Base-by-base conservation (phyloP, 1,140 invertebrate genomes). In the Arctopsyche grandis region DNA sequence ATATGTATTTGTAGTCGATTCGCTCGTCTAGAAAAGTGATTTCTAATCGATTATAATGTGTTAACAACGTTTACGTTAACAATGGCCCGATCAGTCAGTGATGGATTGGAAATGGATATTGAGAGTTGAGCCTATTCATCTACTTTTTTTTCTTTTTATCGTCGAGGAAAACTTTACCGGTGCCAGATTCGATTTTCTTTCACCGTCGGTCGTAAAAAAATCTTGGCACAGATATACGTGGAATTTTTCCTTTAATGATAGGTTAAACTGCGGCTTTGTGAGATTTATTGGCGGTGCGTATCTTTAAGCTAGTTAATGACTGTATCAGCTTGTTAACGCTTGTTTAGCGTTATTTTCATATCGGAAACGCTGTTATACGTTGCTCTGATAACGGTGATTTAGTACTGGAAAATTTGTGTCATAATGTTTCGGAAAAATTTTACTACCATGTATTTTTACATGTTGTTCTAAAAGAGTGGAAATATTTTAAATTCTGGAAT, bases 221-320 rank as follows among this genome's bases (percentile, higher is more conserved):
- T 66, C 22, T 66, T 66, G 22, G 63, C 63, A 22, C 63, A 26
- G 21, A 66, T 66, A 66, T 24, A 66, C 63, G 63, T 66, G 24
- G 63, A 12, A 66, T 26, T 66, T 66, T 66, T 66, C 21, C 24
- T 24, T 24, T 66, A 66, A 66, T 66, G 63, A 66, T 66, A 66
- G 63, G 21, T 24, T 66, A 66, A 66, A 21, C 14, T 21, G 24
- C 14, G 12, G 63, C 63, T 19, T 66, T 66, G 14, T 5, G 14
- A 66, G 63, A 66, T 66, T 66, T 66, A 66, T 66, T 66, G 63
- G 14, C 9, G 22, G 63, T 22, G 24, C 24, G 63, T 66, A 66
- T 66, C 56, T 21, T 60, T 60, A 19, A 19, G 7, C 56, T 21
- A 22, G 14, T 22, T 21, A 66, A 66, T 66, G 21, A 19, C 56